Base-by-base conservation (phyloP, 2,113 vertebrate genomes). In the Rousettus leschenaultii region DNA sequence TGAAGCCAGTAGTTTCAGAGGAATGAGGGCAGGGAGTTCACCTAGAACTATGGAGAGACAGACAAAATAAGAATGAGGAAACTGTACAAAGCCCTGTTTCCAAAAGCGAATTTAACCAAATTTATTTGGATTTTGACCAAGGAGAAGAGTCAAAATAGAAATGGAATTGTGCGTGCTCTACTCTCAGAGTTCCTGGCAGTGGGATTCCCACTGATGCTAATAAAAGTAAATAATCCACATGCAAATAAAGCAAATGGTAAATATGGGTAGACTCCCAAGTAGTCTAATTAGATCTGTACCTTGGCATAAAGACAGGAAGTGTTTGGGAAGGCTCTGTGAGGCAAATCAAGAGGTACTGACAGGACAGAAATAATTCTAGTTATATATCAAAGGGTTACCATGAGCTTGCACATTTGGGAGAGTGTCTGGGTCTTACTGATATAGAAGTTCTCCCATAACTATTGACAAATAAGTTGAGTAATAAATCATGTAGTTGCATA, bases 191-290 rank as follows among this genome's bases (percentile, higher is more conserved):
- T 87, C 24, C 53, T 48, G 11, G 70, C 13, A 53, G 18, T 48
- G 48, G 38, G 26, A 55, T 28, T 74, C 18, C 71, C 43, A 33
- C 18, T 11, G 18, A 33, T 79, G 40, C 16, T 73, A 78, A 83
- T 2, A 61, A 70, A 80, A 86, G 35, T 55, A 53, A 84, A 95
- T 30, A 78, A 82, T 12, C 45, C 26, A 45, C 0, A 26, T 45
- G 21, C 51, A 92, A 92, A 94, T n/a, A 66, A 89, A 84, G 65
- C 40, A 51, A 84, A 53, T 70, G 90, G 15, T 28, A 93, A 93
- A 85, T 65, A 63, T 33, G 74, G 43, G 19, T 22, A 91, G 57
- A 88, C 16, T 45, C 7, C 85, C 26, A 63, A 68, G 13, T 48
- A 11, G 4, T 48, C 40, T 73, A 89, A 40, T 74, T 55, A 65